These are phyloP conservation scores for Rhinoderma darwinii DNA, from an alignment of 2,113 vertebrate species.

Conservation along the genomic window DNA sequence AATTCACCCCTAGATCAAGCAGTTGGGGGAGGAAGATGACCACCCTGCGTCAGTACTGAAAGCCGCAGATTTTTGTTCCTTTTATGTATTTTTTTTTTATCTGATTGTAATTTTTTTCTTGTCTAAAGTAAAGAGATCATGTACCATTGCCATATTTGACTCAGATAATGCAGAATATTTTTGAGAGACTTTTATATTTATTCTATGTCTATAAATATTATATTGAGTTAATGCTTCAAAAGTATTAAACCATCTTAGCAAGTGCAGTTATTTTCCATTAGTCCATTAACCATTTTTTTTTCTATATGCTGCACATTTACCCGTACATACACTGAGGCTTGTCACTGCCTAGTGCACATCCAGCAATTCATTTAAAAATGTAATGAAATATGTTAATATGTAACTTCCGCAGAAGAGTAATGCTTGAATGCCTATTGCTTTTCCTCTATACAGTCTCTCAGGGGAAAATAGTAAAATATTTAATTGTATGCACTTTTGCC, in stretches of 20 bases:
- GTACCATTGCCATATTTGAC: neutral
- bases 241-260: neutral
- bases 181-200: neutral
- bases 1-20: neutral
- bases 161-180: neutral
- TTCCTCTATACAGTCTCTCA: constrained; percentile 21
- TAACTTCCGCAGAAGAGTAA: neutral
- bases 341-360: neutral
- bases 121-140: too few species aligned
- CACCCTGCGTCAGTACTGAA: neutral
- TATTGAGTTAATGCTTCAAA: neutral
- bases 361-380: constrained; percentile 13
- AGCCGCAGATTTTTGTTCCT: neutral
- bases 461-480: constrained; percentile 27
- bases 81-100: neutral
- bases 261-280: neutral
- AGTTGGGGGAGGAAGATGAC: neutral
- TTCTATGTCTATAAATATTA: neutral
- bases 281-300: neutral
- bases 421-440: constrained; percentile 37
- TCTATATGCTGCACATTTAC: neutral
- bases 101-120: neutral
- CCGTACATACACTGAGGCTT: neutral
- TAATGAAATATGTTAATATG: constrained; percentile 35
- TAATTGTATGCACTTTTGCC: constrained; percentile 45